phyloP scores from a whole-genome alignment of 2,888 invertebrate species.

The Deilephila elpenor region DNA sequence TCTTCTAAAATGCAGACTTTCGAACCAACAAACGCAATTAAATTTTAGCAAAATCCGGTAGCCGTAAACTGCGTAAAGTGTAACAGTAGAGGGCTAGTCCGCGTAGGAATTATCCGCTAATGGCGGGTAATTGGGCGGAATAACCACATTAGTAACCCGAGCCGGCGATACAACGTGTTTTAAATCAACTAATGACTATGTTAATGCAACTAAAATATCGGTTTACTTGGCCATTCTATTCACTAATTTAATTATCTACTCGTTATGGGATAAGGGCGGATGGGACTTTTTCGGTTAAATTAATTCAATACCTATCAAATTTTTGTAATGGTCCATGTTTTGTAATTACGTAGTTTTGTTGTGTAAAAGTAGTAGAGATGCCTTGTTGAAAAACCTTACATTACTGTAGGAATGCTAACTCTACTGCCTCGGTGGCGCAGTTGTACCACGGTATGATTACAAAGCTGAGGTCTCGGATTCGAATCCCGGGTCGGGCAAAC shows the following conservation, averaged over 20 bases:
- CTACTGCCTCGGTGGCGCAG: no score
- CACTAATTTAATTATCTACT: slow-evolving; percentile 30
- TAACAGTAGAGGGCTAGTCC: slow-evolving; percentile 55
- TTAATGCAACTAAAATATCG: slow-evolving; percentile 41
- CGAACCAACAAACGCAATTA: neutral
- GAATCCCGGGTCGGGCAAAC: no score
- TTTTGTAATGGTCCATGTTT: no score
- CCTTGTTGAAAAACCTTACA: no score
- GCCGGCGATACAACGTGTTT: slow-evolving; percentile 61
- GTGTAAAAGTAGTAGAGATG: neutral
- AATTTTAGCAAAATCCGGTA: slow-evolving; percentile 34
- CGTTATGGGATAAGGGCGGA: neutral
- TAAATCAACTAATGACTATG: slow-evolving; percentile 55
- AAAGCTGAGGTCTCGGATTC: no score
- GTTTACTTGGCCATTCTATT: slow-evolving; percentile 34
- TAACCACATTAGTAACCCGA: slow-evolving; percentile 69
- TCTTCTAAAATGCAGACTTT: no score
- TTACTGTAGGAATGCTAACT: no score
- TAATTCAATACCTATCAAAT: no score
- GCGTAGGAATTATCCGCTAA: slow-evolving; percentile 65
- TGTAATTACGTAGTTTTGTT: neutral
- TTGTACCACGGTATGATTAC: no score
- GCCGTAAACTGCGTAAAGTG: slow-evolving; percentile 33
- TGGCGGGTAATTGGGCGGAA: slow-evolving; percentile 76
- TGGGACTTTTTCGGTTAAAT: neutral